Percentiles rank a stretch among this genome's conserved stretches.
phyloP scores from a whole-genome alignment of 2,797 vertebrate species.

The Pipistrellus pipistrellus region DNA sequence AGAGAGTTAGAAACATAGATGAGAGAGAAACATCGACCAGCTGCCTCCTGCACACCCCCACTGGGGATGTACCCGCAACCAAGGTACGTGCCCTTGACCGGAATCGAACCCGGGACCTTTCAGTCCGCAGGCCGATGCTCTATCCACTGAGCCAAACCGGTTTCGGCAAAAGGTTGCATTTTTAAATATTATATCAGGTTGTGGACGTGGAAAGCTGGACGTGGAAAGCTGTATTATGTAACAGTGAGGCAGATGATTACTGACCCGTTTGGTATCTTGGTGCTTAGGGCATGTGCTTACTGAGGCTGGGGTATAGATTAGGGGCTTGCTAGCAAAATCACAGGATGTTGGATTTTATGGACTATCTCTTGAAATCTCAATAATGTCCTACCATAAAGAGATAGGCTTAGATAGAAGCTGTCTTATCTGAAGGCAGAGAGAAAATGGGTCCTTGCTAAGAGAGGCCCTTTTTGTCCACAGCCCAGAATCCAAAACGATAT shows the following conservation, averaged over 20 bases:
- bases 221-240: background rate
- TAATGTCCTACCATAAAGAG: background rate
- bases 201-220: too few relatives aligned
- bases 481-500: background rate
- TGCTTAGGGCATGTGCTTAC: background rate
- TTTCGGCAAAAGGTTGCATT: background rate
- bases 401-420: background rate
- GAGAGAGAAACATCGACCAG: too few relatives aligned
- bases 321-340: background rate
- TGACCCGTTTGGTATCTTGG: background rate
- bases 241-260: background rate
- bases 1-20: too few relatives aligned
- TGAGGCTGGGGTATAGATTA: background rate
- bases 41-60: too few relatives aligned
- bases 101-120: too few relatives aligned
- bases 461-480: background rate
- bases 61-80: too few relatives aligned
- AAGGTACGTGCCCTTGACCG: too few relatives aligned
- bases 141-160: too few relatives aligned
- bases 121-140: too few relatives aligned
- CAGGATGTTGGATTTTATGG: background rate
- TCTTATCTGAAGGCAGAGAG: conserved; percentile 3
- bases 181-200: background rate
- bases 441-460: background rate
- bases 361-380: background rate